phyloP scores from a whole-genome alignment of 2,797 vertebrate species.

The Paguma larvata region DNA sequence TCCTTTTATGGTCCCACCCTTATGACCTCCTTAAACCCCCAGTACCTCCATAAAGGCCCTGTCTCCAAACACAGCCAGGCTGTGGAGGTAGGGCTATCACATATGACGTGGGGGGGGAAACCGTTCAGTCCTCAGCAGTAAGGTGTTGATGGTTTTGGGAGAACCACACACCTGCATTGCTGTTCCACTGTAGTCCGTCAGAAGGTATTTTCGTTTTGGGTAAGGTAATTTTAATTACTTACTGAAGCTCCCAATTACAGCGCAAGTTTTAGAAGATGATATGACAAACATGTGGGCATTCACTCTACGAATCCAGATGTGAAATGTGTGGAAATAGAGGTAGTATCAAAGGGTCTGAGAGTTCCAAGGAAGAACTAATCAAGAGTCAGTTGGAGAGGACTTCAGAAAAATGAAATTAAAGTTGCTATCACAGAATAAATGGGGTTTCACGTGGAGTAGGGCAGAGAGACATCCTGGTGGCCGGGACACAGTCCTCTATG shows the following conservation, averaged over 20 bases:
- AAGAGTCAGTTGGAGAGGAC: background rate
- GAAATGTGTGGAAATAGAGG: background rate
- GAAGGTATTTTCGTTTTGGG: background rate
- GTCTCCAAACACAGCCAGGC: background rate
- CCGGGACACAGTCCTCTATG: too few species aligned
- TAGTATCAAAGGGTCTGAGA: background rate
- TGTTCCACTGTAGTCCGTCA: background rate
- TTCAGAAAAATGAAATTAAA: slow-evolving; percentile 18
- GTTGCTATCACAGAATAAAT: background rate
- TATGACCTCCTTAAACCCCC: background rate
- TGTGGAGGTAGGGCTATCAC: background rate
- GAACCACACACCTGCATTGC: background rate
- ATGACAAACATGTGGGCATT: background rate
- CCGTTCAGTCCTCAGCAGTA: background rate
- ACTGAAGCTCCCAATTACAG: background rate
- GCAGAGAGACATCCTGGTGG: background rate
- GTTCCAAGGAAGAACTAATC: background rate
- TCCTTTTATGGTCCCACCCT: background rate
- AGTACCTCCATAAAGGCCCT: background rate
- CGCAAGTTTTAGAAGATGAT: background rate
- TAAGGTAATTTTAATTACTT: slow-evolving; percentile 17
- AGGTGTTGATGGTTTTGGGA: background rate
- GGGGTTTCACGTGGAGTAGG: background rate
- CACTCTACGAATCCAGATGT: background rate
- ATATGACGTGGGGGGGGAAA: background rate